phyloP scores from a whole-genome alignment of 1,140 invertebrate species.

The Drosophila albomicans region DNA sequence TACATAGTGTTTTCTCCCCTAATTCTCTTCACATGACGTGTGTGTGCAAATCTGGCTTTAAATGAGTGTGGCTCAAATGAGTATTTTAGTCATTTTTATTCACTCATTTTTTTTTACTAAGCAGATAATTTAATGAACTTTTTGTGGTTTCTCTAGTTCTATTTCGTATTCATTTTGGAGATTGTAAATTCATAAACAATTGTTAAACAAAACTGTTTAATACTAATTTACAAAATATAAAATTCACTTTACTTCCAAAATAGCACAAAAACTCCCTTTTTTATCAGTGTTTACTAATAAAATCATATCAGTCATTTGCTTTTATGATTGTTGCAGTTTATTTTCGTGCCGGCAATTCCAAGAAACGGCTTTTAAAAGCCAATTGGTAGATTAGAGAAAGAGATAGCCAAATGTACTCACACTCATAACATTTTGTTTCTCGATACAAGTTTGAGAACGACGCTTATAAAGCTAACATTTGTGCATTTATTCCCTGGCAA shows the following conservation, averaged over 20 bases:
- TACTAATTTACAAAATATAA: no score
- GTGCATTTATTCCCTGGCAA: no score
- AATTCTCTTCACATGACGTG: background rate
- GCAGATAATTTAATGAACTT: slow-evolving; percentile 23
- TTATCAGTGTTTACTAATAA: slow-evolving; percentile 28
- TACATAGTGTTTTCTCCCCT: slow-evolving; percentile 21
- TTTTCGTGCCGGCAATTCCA: slow-evolving; percentile 51
- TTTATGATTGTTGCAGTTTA: slow-evolving; percentile 36
- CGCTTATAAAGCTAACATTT: no score
- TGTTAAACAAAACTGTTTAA: no score
- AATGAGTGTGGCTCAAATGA: background rate
- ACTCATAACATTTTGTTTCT: background rate
- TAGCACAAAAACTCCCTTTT: slow-evolving; percentile 24
- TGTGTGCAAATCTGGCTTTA: background rate
- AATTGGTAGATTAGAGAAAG: slow-evolving; percentile 48
- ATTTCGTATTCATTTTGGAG: slow-evolving; percentile 52
- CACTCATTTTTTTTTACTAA: slow-evolving; percentile 19
- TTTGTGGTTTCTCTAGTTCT: slow-evolving; percentile 28
- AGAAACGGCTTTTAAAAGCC: slow-evolving; percentile 48
- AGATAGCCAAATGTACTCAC: slow-evolving; percentile 6
- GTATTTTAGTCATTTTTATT: slow-evolving; percentile 29
- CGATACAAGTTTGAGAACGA: no score
- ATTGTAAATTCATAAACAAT: slow-evolving; percentile 21
- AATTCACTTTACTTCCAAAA: no score
- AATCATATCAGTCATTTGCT: slow-evolving; percentile 29